These are phyloP conservation scores for Larimichthys polyactis DNA, from an alignment of 2,113 vertebrate species.

Conservation along the genomic window DNA sequence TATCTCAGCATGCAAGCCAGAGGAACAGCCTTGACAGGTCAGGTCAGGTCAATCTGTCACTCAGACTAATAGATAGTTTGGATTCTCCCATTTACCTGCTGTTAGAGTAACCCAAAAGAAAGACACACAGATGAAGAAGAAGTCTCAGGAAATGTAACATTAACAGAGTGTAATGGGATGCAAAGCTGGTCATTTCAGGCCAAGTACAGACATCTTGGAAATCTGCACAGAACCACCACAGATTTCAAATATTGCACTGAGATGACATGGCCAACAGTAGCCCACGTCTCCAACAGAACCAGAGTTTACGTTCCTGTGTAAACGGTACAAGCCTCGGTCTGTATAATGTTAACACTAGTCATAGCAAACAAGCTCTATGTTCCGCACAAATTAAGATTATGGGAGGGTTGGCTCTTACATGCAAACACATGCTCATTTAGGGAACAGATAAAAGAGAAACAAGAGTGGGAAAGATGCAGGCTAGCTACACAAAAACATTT, in stretches of 20 bases:
- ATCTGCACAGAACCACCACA: neutral
- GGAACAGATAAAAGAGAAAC: neutral
- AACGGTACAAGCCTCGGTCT: neutral
- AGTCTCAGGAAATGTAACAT: neutral
- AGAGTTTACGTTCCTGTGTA: slow-evolving; percentile 10
- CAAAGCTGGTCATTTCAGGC: neutral
- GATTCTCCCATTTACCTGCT: neutral
- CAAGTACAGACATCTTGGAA: neutral
- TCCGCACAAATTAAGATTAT: neutral
- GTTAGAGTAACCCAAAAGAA: no score
- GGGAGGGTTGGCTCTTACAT: neutral
- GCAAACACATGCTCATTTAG: neutral
- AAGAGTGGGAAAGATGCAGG: neutral
- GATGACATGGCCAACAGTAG: slow-evolving; percentile 1
- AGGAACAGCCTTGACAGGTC: neutral
- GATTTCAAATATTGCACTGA: neutral
- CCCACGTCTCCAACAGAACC: neutral
- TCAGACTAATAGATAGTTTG: neutral
- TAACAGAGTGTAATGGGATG: neutral
- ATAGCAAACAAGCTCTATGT: slow-evolving; percentile 31
- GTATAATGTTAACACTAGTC: slow-evolving; percentile 28
- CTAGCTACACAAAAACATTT: neutral
- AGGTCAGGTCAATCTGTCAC: no score
- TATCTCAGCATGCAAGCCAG: neutral
- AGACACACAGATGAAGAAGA: neutral